A percentile compares a stretch with the other conserved stretches of the same genome.
Evolutionary conservation across 2,113 vertebrate genomes (phyloP).

Genomic region (Rynchops niger): DNA sequence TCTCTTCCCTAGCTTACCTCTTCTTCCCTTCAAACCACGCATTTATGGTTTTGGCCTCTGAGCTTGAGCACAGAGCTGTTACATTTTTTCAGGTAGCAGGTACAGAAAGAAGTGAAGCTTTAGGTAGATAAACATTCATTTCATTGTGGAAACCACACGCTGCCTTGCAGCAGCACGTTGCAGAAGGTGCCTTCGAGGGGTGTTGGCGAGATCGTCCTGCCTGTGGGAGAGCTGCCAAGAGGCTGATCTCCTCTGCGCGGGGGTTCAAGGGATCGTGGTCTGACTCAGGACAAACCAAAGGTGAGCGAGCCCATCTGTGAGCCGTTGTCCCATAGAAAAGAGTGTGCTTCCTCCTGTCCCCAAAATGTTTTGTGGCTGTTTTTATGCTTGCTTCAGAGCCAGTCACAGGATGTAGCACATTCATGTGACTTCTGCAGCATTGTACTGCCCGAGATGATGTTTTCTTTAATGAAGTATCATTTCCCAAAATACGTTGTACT

Average conservation of each 20-base stretch:
- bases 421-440: neutral
- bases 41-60: neutral
- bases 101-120: rapidly evolving
- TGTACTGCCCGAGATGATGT: neutral
- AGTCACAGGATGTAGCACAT: neutral
- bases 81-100: neutral
- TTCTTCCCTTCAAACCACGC: neutral
- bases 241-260: neutral
- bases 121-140: neutral
- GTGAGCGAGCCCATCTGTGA: neutral
- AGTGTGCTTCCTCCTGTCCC: neutral
- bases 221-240: neutral
- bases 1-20: neutral
- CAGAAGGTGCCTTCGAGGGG: neutral
- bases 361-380: neutral
- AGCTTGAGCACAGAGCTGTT: neutral
- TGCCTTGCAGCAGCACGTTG: neutral
- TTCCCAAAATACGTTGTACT: neutral
- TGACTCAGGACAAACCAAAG: neutral
- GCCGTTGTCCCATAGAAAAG: neutral
- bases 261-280: neutral
- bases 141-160: rapidly evolving
- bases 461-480: neutral
- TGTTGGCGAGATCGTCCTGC: neutral
- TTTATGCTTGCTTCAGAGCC: neutral